Base-by-base conservation (phyloP, 2,797 vertebrate species). In the Threskiornis aethiopicus region DNA sequence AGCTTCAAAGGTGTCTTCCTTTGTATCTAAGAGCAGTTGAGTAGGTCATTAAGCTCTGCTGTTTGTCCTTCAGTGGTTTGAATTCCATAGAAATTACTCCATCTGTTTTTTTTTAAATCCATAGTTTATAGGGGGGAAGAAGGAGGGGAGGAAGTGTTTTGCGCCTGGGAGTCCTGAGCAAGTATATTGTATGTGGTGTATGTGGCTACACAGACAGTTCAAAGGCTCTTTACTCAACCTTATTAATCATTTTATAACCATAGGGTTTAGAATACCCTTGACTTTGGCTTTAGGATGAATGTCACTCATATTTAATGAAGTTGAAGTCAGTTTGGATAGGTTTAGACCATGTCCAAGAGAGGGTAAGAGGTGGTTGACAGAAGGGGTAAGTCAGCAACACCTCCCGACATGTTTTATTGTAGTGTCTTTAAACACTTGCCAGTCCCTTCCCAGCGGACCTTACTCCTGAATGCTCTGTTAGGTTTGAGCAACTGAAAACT, bases 231-330 rank as follows among this genome's bases (percentile, higher is more conserved):
- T 54, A 42, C 20, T 89, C 4, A 4, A 22, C 10, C 21, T 70
- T 42, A 9, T 5, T 69, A 73, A 67, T 29, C 0, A 35, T 39
- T 78, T 93, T 73, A 49, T 72, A 72, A 62, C 29, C 8, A 46
- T 3, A 65, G 25, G 20, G 17, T 82, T 90, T 62, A 41, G 41
- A 82, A 33, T 69, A 20, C 8, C 54, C 31, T 18, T 61, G 58
- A 83, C 29, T 89, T 37, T 84, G 44, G 22, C 44, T 84, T 64
- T 70, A 80, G 67, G 64, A 13, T 77, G 47, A 84, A 29, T 28
- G 31, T 66, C 28, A 31, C 29, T 77, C 0, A 0, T 29, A 11
- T 16, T 79, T 67, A 64, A 15, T 0, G 4, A 76, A 51, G 16
- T 9, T 61, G 58, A 79, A 55, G 20, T 59, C 67, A n/a, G 33